Conservation (phyloP, 2,113 vertebrate genomes). For the Acrocephalus kingi region DNA sequence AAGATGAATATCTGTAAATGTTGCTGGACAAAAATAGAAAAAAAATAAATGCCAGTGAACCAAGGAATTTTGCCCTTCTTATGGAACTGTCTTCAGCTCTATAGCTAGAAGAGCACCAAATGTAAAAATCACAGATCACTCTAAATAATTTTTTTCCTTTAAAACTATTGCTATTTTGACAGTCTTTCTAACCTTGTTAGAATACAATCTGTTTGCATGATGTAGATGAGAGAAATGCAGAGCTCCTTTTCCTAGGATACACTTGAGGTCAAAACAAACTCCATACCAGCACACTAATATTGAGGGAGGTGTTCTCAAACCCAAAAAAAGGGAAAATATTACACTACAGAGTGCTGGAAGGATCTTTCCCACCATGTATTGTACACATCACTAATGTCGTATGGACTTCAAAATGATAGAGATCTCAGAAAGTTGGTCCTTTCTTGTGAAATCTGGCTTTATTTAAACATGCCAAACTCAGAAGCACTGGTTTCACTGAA, state of each 20-base stretch:
- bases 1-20: background rate
- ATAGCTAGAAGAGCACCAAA: background rate
- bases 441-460: conserved; percentile 4
- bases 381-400: background rate
- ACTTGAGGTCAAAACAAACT: conserved; percentile 32
- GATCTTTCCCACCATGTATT: background rate
- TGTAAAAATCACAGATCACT: background rate
- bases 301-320: background rate
- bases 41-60: background rate
- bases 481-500: conserved; percentile 38
- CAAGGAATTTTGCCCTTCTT: background rate
- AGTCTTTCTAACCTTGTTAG: conserved; percentile 50
- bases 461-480: conserved; percentile 30
- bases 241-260: conserved; percentile 3
- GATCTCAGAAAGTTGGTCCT: background rate
- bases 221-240: background rate
- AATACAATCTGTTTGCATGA: conserved; percentile 43
- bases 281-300: background rate
- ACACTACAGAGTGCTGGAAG: background rate
- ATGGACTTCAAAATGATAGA: background rate
- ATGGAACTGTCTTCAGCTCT: background rate
- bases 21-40: background rate
- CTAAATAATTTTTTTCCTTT: background rate
- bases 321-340: background rate
- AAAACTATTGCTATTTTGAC: conserved; percentile 59